Evolutionary conservation across 2,888 invertebrate species (phyloP).

Genomic region (Junonia oenone): DNA sequence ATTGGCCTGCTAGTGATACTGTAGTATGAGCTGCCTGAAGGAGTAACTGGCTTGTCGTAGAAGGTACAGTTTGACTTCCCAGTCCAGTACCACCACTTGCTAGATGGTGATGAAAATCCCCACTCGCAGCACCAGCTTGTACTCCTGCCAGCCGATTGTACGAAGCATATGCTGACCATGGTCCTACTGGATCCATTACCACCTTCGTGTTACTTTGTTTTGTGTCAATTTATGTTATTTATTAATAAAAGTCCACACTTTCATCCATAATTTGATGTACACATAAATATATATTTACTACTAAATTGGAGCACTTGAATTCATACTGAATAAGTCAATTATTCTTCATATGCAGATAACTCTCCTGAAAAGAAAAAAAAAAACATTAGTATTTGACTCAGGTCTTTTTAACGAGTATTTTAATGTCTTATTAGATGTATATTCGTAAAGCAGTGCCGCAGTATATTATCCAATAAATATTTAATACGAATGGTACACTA

Average conservation of each 20-base stretch:
- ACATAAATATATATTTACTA: constrained; percentile 55
- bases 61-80: constrained; percentile 78
- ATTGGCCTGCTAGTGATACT: constrained; percentile 81
- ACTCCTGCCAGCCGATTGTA: constrained; percentile 90
- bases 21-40: constrained; percentile 82
- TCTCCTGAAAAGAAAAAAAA: constrained; percentile 67
- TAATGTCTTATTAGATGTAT: constrained; percentile 24
- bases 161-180: constrained; percentile 90
- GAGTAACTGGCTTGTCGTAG: constrained; percentile 84
- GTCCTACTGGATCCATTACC: constrained; percentile 93
- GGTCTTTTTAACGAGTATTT: constrained; percentile 6
- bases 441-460: constrained; percentile 14
- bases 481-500: background rate
- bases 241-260: constrained; percentile 75
- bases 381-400: constrained; percentile 30
- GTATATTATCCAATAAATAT: background rate
- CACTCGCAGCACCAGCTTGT: constrained; percentile 83
- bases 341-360: constrained; percentile 44
- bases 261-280: constrained; percentile 74
- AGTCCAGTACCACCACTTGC: constrained; percentile 79
- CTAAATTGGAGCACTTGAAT: constrained; percentile 55
- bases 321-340: constrained; percentile 47
- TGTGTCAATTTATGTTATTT: constrained; percentile 65
- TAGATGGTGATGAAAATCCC: constrained; percentile 84
- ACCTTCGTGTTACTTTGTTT: constrained; percentile 67